A percentile compares a stretch with the other conserved stretches of the same genome.
Conservation (phyloP, 92 coral and sea anemone species). For the Parazoanthus swiftii region DNA sequence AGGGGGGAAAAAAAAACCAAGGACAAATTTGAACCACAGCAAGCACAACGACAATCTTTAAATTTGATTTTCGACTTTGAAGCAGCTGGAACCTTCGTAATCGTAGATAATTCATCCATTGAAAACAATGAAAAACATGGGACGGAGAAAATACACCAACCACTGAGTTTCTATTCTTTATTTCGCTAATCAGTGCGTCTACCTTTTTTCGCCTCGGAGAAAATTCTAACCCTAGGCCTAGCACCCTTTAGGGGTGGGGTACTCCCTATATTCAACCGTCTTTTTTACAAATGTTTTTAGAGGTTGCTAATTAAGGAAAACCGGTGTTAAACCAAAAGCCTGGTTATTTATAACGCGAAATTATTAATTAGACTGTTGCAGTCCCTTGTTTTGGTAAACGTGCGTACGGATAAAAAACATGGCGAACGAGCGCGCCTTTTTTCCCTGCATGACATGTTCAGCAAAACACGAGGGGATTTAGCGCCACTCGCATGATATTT, state of each 20-base stretch:
- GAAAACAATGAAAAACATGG: conserved; percentile 6
- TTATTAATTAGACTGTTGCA: conserved; percentile 2
- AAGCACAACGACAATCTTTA: conserved; percentile 3
- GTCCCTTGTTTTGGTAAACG: conserved; percentile 6
- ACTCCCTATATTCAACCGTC: conserved; percentile 9
- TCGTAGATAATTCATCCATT: conserved; percentile 10
- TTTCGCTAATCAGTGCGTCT: conserved; percentile 6
- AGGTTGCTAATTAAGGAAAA: conserved; percentile 9
- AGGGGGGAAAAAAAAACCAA: neutral
- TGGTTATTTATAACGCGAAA: conserved; percentile 13
- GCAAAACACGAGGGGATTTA: conserved; percentile 12
- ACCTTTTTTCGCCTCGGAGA: conserved; percentile 13
- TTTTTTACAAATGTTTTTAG: conserved; percentile 3
- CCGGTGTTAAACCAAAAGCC: conserved; percentile 12
- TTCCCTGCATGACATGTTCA: conserved; percentile 9
- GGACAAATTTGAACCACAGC: conserved; percentile 15
- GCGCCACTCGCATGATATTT: conserved; percentile 9
- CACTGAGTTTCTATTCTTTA: neutral
- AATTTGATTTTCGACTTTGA: conserved; percentile 9
- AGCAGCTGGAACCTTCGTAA: conserved; percentile 10
- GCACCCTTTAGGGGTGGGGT: conserved; percentile 15
- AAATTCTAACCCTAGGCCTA: conserved; percentile 14
- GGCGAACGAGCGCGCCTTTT: conserved; percentile 5
- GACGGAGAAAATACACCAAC: conserved; percentile 12
- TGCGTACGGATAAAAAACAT: conserved; percentile 8